Base-by-base conservation (phyloP, 2,888 invertebrate species). In the Melanotus villosus region DNA sequence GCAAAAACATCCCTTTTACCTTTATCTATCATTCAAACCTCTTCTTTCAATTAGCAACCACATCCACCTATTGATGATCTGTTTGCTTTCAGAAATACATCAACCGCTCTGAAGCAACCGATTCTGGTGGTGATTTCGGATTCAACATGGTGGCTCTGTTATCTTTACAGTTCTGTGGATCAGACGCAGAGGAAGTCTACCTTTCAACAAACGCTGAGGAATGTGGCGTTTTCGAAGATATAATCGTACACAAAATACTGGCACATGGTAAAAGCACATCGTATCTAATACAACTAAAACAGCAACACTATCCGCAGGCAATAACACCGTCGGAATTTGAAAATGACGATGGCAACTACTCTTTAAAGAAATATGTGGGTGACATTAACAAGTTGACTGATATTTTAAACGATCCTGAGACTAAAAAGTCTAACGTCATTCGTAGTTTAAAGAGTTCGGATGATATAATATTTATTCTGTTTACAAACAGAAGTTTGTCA, bases 271-370 rank as follows among this genome's bases (percentile, higher is more conserved):
- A 10, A 7, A 5, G 3, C n/a, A 47, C n/a, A 21, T 12, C 14
- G 5, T 26, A 47, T 23, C n/a, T 47, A 23, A 47, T 26, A 21
- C 47, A 47, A 47, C 23, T 47, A 4, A 47, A 45, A 21, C 45
- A 47, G 6, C 47, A 47, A n/a, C 12, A 26, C n/a, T 12, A 10
- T 4, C 21, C 47, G 6, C 21, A 12, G 19, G 19, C 21, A 1
- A 47, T 47, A 23, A 47, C 23, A 4, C 23, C 1, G 21, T 18
- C 18, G 4, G 23, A 47, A 4, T 47, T 47, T 21, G 2, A 23
- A 26, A 2, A 18, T 5, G 26, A 10, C 1, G 12, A n/a, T 3
- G 47, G 23, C 21, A 47, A 47, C 23, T 47, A 47, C 12, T 26
- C 23, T 2, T 2, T 47, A 6, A 21, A 3, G n/a, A 12, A 26